Conservation (phyloP, 2,797 vertebrate species). For the Oryzias dopingdopingensis region DNA sequence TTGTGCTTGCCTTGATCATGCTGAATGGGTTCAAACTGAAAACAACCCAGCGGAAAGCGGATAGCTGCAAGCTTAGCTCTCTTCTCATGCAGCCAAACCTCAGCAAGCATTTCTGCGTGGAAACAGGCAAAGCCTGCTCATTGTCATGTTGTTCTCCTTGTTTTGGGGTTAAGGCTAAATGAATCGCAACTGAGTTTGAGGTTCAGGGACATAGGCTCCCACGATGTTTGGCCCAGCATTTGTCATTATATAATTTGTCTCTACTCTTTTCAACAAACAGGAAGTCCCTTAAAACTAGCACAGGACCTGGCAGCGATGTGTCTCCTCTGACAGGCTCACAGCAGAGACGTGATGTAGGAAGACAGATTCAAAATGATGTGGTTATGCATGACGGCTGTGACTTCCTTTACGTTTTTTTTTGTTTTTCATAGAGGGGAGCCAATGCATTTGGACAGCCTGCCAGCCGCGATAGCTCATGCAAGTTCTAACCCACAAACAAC, state of each 20-base stretch:
- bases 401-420: constrained; percentile 48
- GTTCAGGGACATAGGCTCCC: constrained; percentile 64
- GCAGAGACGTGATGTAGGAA: constrained; percentile 63
- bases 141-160: constrained; percentile 74
- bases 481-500: constrained; percentile 63
- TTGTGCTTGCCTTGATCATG: constrained; percentile 23
- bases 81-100: constrained; percentile 61
- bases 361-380: constrained; percentile 75
- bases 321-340: constrained; percentile 53
- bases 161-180: constrained; percentile 72
- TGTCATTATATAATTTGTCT: constrained; percentile 81
- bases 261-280: constrained; percentile 72
- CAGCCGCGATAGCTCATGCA: constrained; percentile 54
- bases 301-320: constrained; percentile 49
- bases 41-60: constrained; percentile 42
- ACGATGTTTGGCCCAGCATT: constrained; percentile 63
- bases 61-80: constrained; percentile 53
- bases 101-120: constrained; percentile 52
- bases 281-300: constrained; percentile 68
- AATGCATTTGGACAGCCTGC: constrained; percentile 55
- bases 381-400: constrained; percentile 71
- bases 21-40: constrained; percentile 35
- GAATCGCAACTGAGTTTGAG: constrained; percentile 73
- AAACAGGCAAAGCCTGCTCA: constrained; percentile 69
- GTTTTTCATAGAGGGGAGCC: constrained; percentile 42